Conservation (phyloP, 2,113 vertebrate species). For the Porphyrio hochstetteri region DNA sequence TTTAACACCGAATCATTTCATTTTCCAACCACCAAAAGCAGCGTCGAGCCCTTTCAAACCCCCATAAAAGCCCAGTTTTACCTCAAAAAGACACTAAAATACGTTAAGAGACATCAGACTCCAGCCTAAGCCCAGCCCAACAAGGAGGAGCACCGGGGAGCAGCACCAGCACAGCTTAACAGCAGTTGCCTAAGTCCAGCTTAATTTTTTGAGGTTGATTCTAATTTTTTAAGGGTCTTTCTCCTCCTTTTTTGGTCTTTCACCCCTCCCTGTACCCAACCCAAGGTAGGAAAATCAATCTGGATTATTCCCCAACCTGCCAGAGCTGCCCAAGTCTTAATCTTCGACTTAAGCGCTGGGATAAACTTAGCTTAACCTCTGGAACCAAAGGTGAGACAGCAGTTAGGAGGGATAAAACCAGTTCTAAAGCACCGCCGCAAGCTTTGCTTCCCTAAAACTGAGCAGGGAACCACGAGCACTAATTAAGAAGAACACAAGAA, state of each 20-base stretch:
- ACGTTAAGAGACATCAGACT: accelerated
- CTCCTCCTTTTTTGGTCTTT: not conserved
- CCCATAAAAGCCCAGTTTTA: too few species aligned
- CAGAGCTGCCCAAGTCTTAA: accelerated
- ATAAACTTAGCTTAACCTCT: not conserved
- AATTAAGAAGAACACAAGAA: not conserved
- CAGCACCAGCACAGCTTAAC: not conserved
- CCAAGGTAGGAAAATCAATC: not conserved
- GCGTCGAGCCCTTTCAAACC: too few species aligned
- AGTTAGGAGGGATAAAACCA: not conserved
- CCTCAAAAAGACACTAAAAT: not conserved
- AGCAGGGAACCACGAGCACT: not conserved
- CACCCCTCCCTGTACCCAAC: not conserved
- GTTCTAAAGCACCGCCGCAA: not conserved
- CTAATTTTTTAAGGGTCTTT: not conserved
- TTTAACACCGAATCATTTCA: not conserved
- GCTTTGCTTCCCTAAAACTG: not conserved
- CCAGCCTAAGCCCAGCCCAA: too few species aligned
- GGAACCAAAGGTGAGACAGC: not conserved
- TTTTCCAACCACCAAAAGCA: not conserved
- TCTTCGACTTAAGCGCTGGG: too few species aligned
- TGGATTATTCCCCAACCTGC: not conserved
- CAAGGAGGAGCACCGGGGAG: not conserved
- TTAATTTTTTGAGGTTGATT: too few species aligned
- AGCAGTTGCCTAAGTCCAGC: accelerated